A percentile compares a stretch with the other conserved stretches of the same genome.
Evolutionary conservation across 2,113 vertebrate species (phyloP).

Genomic region (Saguinus imperator): DNA sequence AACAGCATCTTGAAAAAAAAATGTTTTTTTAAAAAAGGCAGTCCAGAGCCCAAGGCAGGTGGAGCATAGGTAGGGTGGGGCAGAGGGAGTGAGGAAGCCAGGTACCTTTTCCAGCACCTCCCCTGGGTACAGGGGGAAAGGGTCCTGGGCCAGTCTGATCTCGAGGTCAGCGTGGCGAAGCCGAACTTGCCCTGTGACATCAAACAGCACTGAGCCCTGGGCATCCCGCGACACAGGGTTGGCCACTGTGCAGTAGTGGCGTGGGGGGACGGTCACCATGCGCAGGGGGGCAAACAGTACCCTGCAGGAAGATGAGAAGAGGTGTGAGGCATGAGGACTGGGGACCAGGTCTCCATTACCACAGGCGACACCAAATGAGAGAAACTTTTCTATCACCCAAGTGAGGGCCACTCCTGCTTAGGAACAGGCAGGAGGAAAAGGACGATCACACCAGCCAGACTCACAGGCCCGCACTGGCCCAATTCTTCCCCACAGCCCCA

Average conservation of each 20-base stretch:
- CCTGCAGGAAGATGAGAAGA: slow-evolving; percentile 74
- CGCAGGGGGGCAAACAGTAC: slow-evolving; percentile 86
- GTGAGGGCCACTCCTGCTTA: not conserved
- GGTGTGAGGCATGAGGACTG: not conserved
- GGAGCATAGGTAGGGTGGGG: not conserved
- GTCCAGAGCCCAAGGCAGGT: not conserved
- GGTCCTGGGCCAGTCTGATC: slow-evolving; percentile 91
- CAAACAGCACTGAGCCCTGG: slow-evolving; percentile 79
- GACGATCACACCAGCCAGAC: fast-evolving
- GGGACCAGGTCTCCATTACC: not conserved
- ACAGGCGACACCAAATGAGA: not conserved
- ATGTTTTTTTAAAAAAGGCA: not conserved
- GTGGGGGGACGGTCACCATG: slow-evolving; percentile 92
- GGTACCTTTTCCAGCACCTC: slow-evolving; percentile 88
- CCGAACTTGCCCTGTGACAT: slow-evolving; percentile 89
- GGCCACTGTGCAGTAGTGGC: slow-evolving; percentile 90
- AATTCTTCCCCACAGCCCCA: fast-evolving
- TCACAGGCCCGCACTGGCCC: not conserved
- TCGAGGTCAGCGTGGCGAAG: slow-evolving; percentile 92
- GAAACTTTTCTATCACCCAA: not conserved
- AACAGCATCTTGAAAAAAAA: too few relatives aligned
- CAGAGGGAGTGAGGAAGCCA: fast-evolving
- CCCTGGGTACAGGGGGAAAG: slow-evolving; percentile 91
- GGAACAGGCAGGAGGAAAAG: not conserved
- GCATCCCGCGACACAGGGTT: slow-evolving; percentile 87